Percentiles rank a stretch among this genome's conserved stretches.
Evolutionary conservation across 2,888 invertebrate genomes (phyloP).

Genomic region (Drosophila colorata): DNA sequence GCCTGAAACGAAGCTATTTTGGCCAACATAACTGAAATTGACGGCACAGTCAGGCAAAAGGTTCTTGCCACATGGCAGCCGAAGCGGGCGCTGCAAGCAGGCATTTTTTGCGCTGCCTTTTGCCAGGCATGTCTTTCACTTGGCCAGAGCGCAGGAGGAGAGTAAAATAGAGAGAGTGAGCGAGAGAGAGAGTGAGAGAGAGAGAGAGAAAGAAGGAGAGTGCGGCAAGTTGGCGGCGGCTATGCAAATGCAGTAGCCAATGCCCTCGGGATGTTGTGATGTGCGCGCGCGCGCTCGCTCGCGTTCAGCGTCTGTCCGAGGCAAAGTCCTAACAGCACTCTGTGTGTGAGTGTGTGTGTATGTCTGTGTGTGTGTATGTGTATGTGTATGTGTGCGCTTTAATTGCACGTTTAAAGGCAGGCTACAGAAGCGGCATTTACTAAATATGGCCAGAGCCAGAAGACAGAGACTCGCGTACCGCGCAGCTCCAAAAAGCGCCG

Average conservation of each 20-base stretch:
- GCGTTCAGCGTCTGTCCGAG: constrained; percentile 23
- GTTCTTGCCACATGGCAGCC: constrained; percentile 19
- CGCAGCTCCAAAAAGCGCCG: constrained; percentile 40
- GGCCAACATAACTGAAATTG: constrained; percentile 71
- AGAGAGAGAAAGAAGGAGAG: constrained; percentile 4
- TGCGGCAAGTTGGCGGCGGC: constrained; percentile 56
- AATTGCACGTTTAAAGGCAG: constrained; percentile 80
- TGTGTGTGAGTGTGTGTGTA: constrained; percentile 26
- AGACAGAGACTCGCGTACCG: constrained; percentile 21
- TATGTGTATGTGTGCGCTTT: constrained; percentile 66
- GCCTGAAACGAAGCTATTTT: constrained; percentile 61
- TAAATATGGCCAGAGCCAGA: constrained; percentile 72
- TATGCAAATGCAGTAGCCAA: constrained; percentile 84
- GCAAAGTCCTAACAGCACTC: constrained; percentile 46
- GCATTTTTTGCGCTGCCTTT: constrained; percentile 34
- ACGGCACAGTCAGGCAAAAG: constrained; percentile 52
- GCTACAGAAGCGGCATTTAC: constrained; percentile 80
- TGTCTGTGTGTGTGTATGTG: constrained; percentile 36
- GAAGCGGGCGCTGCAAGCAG: constrained; percentile 25
- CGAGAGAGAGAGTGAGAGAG: not conserved
- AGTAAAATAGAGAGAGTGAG: not conserved
- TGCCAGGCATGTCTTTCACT: constrained; percentile 18
- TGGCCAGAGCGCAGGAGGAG: constrained; percentile 1
- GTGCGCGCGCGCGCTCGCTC: constrained; percentile 68
- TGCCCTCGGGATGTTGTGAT: constrained; percentile 84